Evolutionary conservation across 2,888 invertebrate species (phyloP).

Genomic region (Nineta flava): DNA sequence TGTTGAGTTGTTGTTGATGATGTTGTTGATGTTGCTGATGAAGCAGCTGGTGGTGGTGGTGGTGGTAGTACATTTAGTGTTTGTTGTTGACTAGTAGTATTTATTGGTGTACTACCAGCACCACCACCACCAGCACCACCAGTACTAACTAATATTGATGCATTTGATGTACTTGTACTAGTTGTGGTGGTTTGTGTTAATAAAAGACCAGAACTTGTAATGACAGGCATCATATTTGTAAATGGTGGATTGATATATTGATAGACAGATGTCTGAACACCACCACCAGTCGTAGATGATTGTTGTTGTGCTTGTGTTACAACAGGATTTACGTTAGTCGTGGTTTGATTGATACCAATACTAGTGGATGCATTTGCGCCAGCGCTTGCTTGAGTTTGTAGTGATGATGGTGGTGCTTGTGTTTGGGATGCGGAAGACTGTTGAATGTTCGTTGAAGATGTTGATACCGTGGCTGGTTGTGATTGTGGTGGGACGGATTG

Average conservation of each 20-base stretch:
- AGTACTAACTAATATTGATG: not conserved
- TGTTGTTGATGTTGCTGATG: not conserved
- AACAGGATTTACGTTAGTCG: no score
- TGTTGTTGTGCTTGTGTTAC: no score
- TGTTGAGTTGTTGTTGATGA: conserved; percentile 4
- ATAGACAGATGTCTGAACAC: no score
- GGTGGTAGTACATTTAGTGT: not conserved
- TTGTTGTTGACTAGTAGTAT: not conserved
- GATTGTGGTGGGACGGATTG: not conserved
- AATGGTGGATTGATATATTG: not conserved
- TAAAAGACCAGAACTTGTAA: not conserved
- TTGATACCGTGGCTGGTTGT: not conserved
- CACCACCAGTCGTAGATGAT: no score
- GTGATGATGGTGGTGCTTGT: no score
- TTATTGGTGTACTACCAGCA: not conserved
- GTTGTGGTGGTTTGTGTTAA: not conserved
- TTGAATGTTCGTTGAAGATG: no score
- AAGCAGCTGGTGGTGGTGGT: not conserved
- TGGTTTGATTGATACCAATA: no score
- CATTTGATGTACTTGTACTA: not conserved
- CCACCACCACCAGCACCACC: no score
- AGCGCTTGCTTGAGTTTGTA: no score
- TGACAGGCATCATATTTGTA: not conserved
- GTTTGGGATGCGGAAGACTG: no score
- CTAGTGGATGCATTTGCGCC: no score